Evolutionary conservation across 2,797 vertebrate genomes (phyloP).

Genomic region (Gallirallus australis): DNA sequence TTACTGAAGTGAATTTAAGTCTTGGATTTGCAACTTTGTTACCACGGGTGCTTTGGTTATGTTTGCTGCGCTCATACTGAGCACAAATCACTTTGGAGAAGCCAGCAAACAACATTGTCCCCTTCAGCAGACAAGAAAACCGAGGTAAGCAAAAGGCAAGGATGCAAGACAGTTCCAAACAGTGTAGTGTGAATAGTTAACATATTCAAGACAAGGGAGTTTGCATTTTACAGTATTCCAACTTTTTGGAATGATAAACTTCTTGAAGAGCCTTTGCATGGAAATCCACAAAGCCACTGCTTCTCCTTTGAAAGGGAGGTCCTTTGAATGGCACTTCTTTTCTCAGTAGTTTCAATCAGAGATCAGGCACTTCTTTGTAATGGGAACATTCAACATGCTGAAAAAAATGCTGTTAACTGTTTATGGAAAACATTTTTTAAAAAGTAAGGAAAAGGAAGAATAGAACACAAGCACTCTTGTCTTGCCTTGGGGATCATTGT

Average conservation of each 20-base stretch:
- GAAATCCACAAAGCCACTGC: background rate
- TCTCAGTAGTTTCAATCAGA: background rate
- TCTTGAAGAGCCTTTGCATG: background rate
- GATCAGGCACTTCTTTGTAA: background rate
- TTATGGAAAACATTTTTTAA: constrained; percentile 12
- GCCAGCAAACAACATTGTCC: background rate
- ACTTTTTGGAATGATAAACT: background rate
- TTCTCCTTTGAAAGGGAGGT: background rate
- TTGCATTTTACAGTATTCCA: background rate
- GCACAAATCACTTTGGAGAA: background rate
- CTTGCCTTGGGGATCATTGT: constrained; percentile 39
- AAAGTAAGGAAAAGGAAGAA: background rate
- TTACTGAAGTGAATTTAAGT: background rate
- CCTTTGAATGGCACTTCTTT: background rate
- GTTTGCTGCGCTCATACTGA: background rate
- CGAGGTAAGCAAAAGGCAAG: background rate
- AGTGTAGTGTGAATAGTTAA: background rate
- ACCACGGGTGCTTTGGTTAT: background rate
- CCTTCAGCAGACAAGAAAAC: background rate
- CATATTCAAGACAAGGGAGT: background rate
- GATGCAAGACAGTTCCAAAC: background rate
- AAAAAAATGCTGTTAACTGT: background rate
- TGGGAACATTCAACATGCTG: background rate
- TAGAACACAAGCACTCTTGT: constrained; percentile 6
- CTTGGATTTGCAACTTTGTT: background rate